Base-by-base conservation (phyloP, 1,140 invertebrate genomes). In the Trichonephila clavipes region DNA sequence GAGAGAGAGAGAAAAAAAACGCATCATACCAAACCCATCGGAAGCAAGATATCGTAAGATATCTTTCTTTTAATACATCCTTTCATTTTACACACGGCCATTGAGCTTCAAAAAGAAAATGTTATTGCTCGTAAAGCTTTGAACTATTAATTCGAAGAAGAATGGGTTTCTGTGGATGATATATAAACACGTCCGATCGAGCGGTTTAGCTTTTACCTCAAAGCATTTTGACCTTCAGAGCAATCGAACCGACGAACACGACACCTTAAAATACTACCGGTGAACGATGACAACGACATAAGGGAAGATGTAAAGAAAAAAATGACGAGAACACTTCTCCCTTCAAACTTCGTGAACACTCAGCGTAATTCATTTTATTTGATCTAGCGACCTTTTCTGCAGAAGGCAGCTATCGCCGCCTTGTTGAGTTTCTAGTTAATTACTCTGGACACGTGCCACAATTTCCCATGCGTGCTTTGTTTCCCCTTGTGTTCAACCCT, bases 281-380 rank as follows among this genome's bases (percentile, higher is more conserved):
- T 69, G 87, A 89, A 59, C 72, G 87, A 66, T 89, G 87, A 72
- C 66, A 89, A 19, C 44, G 40, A 69, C 62, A 89, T 51, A 72
- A 89, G 69, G 34, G 59, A 89, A 28, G 69, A 89, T 72, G 66
- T n/a, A 12, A 66, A 44, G 28, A 51, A 89, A 69, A 28, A 72
- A 21, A 72, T 62, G 40, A 66, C 24, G 28, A 89, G 51, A 44
- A 89, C 19, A 21, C 21, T 51, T 72, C 87, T 24, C 66, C n/a
- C 87, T 40, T 40, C 58, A 87, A 61, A 62, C 61, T 66, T 44
- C 19, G 28, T 18, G 51, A 66, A 72, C 87, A 69, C 62, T 44
- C 87, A 72, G 64, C 51, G 87, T 89, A 89, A 89, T 89, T 89
- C 51, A 89, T 89, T 89, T 89, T 89, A 89, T 89, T 89, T 89